Evolutionary conservation across 2,797 vertebrate species (phyloP).

Genomic region (Scarus forsteni): DNA sequence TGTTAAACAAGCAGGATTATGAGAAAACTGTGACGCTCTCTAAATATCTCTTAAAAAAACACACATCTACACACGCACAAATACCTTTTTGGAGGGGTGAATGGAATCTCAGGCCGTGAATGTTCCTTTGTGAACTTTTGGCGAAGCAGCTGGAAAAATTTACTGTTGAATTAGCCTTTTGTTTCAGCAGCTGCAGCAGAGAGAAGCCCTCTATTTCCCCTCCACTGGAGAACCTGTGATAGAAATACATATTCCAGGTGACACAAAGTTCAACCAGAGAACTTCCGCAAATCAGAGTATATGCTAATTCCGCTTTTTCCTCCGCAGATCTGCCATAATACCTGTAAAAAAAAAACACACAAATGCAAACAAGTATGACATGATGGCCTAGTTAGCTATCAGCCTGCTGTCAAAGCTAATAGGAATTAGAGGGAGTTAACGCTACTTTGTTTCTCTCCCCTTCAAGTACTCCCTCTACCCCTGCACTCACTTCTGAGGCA

Average conservation of each 20-base stretch:
- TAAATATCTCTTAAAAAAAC: constrained; percentile 24
- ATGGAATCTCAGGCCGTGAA: constrained; percentile 73
- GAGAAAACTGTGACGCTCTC: constrained; percentile 20
- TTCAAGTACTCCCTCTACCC: constrained; percentile 61
- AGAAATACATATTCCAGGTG: neutral
- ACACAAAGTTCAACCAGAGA: constrained; percentile 18
- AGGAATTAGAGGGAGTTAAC: constrained; percentile 72
- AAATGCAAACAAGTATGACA: constrained; percentile 42
- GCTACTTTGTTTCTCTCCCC: constrained; percentile 69
- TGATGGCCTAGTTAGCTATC: constrained; percentile 59
- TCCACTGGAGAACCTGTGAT: constrained; percentile 21
- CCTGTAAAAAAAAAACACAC: constrained; percentile 34
- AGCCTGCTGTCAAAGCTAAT: constrained; percentile 62
- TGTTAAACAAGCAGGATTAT: neutral
- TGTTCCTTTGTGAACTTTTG: constrained; percentile 67
- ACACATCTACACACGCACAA: constrained; percentile 35
- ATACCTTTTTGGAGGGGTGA: constrained; percentile 54
- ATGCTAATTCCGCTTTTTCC: constrained; percentile 42
- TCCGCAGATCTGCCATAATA: constrained; percentile 29
- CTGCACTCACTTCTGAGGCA: constrained; percentile 71
- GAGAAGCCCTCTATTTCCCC: constrained; percentile 60
- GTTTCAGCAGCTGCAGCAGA: constrained; percentile 70
- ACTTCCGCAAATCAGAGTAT: constrained; percentile 26
- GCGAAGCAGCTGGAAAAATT: constrained; percentile 75
- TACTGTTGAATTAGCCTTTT: constrained; percentile 82